Conservation (phyloP, 2,113 vertebrate genomes). For the Mesitornis unicolor region DNA sequence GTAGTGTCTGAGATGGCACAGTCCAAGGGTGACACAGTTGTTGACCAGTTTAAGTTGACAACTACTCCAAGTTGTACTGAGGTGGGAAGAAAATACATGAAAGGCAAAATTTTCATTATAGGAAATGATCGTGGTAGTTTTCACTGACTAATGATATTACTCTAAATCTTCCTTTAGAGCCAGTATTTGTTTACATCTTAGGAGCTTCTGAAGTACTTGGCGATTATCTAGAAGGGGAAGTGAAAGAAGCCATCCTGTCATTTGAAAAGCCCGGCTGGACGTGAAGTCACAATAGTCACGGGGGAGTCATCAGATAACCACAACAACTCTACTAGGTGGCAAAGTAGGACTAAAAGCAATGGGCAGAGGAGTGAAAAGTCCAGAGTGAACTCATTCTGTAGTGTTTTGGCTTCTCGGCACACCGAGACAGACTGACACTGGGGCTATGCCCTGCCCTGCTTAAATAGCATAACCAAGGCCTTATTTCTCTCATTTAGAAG, state of each 20-base stretch:
- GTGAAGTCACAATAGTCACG: not conserved
- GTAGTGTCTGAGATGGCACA: not conserved
- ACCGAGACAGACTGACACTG: not conserved
- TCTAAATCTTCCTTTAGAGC: not conserved
- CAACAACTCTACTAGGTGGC: not conserved
- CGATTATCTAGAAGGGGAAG: not conserved
- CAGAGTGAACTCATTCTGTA: not conserved
- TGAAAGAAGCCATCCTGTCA: not conserved
- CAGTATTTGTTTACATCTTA: not conserved
- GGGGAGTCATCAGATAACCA: not conserved
- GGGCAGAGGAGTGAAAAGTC: not conserved
- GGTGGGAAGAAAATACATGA: not conserved
- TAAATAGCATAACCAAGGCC: not conserved
- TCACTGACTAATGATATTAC: not conserved
- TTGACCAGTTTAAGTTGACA: not conserved
- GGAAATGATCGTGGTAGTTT: not conserved
- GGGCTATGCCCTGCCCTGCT: not conserved
- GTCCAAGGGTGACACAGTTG: not conserved
- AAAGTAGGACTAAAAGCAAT: not conserved
- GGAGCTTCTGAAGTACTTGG: not conserved
- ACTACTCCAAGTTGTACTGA: not conserved
- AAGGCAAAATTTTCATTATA: not conserved
- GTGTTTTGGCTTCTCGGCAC: not conserved
- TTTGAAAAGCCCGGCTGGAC: not conserved
- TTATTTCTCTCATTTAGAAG: conserved; percentile 20